Evolutionary conservation across 2,888 invertebrate genomes (phyloP), one percentile per base, ranked within the genome.

Genomic region (Cosmia pyralina): DNA sequence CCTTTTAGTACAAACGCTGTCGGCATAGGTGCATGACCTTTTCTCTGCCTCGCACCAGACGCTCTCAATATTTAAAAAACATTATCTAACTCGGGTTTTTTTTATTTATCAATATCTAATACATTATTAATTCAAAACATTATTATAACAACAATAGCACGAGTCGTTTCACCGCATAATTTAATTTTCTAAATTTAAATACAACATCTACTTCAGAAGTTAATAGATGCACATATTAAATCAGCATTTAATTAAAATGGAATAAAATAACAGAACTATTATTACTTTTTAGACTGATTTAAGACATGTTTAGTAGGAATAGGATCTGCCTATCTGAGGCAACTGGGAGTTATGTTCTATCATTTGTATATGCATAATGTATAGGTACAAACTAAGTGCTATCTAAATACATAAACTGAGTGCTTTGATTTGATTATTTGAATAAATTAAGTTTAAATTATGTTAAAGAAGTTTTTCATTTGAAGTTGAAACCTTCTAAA

Each of bases 191-290:
- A 50, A 6, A 65, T 79, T 65, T 60, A 41, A 72, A 77, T 55
- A 55, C 7, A 28, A 55, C 34, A 60, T 79, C 22, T 60, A 41
- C 28, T 48, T 52, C 50, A 60, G 10, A 34, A 74, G 52, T 53
- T 81, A 81, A 66, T 81, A 41, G 0, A 81, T 67, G 81, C 5
- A 81, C 60, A 77, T 77, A 44, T 81, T 66, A 63, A 66, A 75
- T 78, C 0, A 52, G 15, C 34, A 41, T 58, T 81, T 67, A 74
- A 77, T 81, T 76, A 79, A 64, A 59, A 28, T 11, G 0, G 41
- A 48, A 34, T 72, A 72, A 79, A 59, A 55, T 53, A 73, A 64
- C 41, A 64, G 46, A n/a, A n/a, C 48, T 3, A 41, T 15, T 34
- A 57, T 48, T 58, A 53, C 28, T 19, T 55, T 48, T 62, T 57